Evolutionary conservation across 2,113 vertebrate genomes (phyloP).

Genomic region (Lophius piscatorius): DNA sequence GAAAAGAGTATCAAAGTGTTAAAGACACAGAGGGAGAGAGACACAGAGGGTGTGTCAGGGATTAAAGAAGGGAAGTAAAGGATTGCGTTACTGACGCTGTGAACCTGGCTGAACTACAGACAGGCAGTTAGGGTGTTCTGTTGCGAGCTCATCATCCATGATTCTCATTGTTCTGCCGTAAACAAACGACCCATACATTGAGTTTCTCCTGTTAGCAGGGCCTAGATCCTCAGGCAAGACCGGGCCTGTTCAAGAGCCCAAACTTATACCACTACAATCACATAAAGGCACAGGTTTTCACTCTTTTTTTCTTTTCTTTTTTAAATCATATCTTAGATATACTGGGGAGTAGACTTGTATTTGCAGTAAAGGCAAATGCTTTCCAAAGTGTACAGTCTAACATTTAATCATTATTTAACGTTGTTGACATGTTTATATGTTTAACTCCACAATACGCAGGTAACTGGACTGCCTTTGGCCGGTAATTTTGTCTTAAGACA

Average conservation of each 20-base stretch:
- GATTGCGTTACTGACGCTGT: constrained; percentile 34
- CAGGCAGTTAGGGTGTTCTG: constrained; percentile 56
- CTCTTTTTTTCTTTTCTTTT: no score
- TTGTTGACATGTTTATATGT: no score
- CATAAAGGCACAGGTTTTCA: no score
- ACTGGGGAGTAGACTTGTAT: no score
- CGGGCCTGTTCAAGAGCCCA: constrained; percentile 35
- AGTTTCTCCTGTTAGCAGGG: constrained; percentile 34
- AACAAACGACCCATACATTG: constrained; percentile 66
- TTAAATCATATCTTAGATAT: background rate
- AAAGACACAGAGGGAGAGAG: background rate
- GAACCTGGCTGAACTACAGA: constrained; percentile 48
- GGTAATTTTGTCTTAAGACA: no score
- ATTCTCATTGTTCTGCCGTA: constrained; percentile 69
- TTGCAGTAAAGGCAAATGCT: no score
- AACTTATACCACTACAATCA: background rate
- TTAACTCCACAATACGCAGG: no score
- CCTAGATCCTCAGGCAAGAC: constrained; percentile 15
- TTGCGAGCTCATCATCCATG: constrained; percentile 72
- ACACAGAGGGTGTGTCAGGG: constrained; percentile 10
- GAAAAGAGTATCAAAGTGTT: background rate
- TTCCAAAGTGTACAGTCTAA: no score
- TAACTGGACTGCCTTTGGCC: no score
- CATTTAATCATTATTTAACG: no score
- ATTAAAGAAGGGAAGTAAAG: constrained; percentile 36